These are phyloP conservation scores for Lanius ludovicianus DNA, from an alignment of 2,113 vertebrate species.

Conservation along the genomic window DNA sequence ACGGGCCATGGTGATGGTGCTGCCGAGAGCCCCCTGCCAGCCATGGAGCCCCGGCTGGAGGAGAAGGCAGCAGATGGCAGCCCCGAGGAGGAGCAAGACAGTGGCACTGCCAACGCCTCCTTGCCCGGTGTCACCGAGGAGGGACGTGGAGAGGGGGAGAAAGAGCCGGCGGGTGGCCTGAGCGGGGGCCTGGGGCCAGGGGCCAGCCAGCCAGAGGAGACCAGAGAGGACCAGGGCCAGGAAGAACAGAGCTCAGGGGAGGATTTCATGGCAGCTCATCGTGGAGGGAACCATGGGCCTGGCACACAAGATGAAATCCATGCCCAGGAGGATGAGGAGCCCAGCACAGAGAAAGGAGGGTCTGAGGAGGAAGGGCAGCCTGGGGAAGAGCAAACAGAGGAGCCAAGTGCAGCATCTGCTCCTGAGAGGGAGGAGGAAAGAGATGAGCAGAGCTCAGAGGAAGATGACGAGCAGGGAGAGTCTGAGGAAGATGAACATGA, in stretches of 20 bases:
- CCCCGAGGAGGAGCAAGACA: slow-evolving; percentile 25
- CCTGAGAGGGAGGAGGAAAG: background rate
- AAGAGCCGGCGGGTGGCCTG: background rate
- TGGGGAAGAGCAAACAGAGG: background rate
- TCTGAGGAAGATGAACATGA: background rate
- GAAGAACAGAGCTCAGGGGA: background rate
- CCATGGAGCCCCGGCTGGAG: slow-evolving; percentile 60
- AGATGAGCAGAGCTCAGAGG: slow-evolving; percentile 24
- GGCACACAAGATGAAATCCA: background rate
- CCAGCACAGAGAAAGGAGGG: background rate
- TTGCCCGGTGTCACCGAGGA: fast-evolving
- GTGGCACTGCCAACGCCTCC: background rate
- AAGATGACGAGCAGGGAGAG: slow-evolving; percentile 5
- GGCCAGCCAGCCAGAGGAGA: background rate
- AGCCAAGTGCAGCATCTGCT: background rate
- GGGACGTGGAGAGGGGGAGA: background rate
- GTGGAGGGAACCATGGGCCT: background rate
- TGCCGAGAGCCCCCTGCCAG: slow-evolving; percentile 61
- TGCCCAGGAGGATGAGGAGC: background rate
- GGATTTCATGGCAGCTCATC: fast-evolving
- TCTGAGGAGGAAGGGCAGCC: background rate
- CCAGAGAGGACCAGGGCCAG: background rate
- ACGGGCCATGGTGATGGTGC: slow-evolving; percentile 64
- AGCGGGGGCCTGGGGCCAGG: background rate
- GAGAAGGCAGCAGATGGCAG: slow-evolving; percentile 14